Conservation (phyloP, 1,140 invertebrate genomes). For the Euglossa dilemma region DNA sequence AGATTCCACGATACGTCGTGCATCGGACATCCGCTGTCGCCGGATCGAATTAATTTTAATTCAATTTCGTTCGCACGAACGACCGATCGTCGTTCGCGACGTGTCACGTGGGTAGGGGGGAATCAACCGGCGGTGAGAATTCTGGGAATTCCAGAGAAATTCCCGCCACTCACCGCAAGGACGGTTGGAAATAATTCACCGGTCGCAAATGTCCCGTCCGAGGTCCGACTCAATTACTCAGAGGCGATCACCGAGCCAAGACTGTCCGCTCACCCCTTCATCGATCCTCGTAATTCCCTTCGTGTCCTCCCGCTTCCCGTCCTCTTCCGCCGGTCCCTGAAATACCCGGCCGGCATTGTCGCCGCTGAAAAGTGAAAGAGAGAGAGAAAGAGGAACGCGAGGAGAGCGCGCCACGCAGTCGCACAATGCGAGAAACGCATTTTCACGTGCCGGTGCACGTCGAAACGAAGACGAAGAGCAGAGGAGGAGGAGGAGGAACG, state of each 20-base stretch:
- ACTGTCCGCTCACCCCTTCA: conserved; percentile 3
- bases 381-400: conserved; percentile 48
- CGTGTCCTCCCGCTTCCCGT: background rate
- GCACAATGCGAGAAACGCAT: conserved; percentile 28
- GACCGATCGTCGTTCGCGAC: no score
- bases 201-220: background rate
- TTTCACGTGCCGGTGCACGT: background rate
- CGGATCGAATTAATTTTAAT: no score
- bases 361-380: conserved; percentile 32
- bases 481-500: background rate
- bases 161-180: no score
- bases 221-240: conserved; percentile 37
- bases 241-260: background rate
- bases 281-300: conserved; percentile 51
- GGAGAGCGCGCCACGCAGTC: conserved; percentile 36
- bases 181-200: background rate
- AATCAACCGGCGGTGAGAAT: background rate
- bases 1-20: no score
- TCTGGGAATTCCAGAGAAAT: background rate
- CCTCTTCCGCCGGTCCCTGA: conserved; percentile 36
- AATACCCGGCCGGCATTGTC: conserved; percentile 52
- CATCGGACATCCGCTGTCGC: no score
- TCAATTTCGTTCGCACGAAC: no score
- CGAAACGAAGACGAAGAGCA: background rate
- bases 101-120: no score